Conservation (phyloP, 2,888 invertebrate genomes). For the Eristalis arbustorum region DNA sequence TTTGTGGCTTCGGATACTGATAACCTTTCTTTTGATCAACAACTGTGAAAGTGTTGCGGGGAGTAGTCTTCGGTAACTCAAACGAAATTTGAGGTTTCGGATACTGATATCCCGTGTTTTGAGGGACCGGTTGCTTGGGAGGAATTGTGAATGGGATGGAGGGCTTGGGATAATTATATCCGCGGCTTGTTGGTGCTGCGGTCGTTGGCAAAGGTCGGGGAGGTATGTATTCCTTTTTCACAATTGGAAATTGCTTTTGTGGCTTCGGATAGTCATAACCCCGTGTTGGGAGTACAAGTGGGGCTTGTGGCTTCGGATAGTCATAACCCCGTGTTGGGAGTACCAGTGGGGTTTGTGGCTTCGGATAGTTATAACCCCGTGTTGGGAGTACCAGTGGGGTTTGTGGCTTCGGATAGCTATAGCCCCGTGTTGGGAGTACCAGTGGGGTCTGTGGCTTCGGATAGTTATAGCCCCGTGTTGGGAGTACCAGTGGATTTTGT, state of each 20-base stretch:
- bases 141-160: conserved; percentile 13
- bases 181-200: neutral
- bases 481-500: neutral
- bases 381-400: neutral
- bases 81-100: neutral
- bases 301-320: no score
- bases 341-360: no score
- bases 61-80: neutral
- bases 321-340: no score
- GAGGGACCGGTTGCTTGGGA: neutral
- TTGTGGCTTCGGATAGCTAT: neutral
- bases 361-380: conserved; percentile 12
- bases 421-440: neutral
- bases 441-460: neutral
- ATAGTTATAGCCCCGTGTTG: no score
- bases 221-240: neutral
- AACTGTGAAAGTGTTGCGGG: neutral
- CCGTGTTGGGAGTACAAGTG: no score
- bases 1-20: conserved; percentile 27
- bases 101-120: conserved; percentile 16
- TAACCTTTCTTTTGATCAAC: neutral
- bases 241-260: neutral
- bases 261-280: conserved; percentile 4
- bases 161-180: conserved; percentile 39
- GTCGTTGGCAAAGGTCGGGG: neutral